Evolutionary conservation across 2,113 vertebrate genomes (phyloP).

Genomic region (Ammodytes marinus): DNA sequence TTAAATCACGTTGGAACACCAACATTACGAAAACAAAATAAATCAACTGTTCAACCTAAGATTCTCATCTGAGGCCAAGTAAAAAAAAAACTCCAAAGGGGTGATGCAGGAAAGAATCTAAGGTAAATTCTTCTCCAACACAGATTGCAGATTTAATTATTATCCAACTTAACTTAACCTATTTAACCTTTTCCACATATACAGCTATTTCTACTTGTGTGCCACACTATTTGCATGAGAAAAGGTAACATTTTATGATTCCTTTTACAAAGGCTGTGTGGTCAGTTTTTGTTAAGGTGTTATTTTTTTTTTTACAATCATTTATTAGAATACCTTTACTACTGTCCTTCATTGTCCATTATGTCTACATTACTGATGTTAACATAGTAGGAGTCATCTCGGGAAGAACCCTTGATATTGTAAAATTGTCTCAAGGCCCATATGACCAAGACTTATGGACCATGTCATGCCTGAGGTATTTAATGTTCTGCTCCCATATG

Average conservation of each 20-base stretch:
- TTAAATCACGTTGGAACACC: not conserved
- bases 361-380: not conserved
- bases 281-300: not conserved
- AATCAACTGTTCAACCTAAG: not conserved
- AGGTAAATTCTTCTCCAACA: not conserved
- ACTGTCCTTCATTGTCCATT: not conserved
- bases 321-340: not conserved
- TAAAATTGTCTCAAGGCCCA: not conserved
- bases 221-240: not conserved
- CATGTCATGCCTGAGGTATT: constrained; percentile 1
- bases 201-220: not conserved
- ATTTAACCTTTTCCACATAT: not conserved
- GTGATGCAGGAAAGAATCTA: not conserved
- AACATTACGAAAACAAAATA: not conserved
- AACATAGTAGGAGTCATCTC: not conserved
- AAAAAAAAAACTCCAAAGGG: not conserved
- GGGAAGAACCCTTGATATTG: not conserved
- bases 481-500: not conserved
- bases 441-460: not conserved
- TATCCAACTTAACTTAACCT: not conserved
- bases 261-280: not conserved
- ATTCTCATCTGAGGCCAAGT: not conserved
- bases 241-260: not conserved
- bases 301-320: not conserved
- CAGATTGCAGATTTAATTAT: not conserved